phyloP scores from a whole-genome alignment of 2,113 vertebrate species.

The Oncorhynchus kisutch region DNA sequence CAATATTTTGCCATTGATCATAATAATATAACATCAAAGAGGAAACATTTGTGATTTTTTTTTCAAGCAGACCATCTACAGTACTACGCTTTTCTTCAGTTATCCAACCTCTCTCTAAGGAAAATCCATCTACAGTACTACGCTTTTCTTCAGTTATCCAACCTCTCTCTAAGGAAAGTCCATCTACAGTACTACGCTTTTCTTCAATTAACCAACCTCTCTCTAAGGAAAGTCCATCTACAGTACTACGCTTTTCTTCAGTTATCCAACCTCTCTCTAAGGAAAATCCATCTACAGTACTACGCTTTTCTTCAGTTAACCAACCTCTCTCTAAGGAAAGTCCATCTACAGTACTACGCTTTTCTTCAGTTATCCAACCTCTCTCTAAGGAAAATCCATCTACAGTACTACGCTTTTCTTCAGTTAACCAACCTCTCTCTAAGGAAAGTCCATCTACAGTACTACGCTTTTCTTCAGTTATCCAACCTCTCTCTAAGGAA shows the following conservation, averaged over 20 bases:
- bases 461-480: conserved; percentile 27
- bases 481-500: conserved; percentile 24
- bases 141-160: conserved; percentile 14
- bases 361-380: conserved; percentile 14
- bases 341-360: conserved; percentile 32
- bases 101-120: conserved; percentile 16
- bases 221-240: conserved; percentile 38
- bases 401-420: conserved; percentile 25
- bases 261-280: conserved; percentile 21
- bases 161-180: conserved; percentile 22
- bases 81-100: conserved; percentile 26
- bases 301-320: conserved; percentile 20
- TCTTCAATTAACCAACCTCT: conserved; percentile 12
- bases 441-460: conserved; percentile 32
- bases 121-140: conserved; percentile 38
- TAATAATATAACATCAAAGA: conserved; percentile 58
- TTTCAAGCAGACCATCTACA: conserved; percentile 43
- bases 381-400: conserved; percentile 35
- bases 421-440: conserved; percentile 17
- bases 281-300: conserved; percentile 34
- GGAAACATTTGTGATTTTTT: conserved; percentile 53
- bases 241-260: conserved; percentile 18
- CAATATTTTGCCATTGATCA: conserved; percentile 41
- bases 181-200: conserved; percentile 34
- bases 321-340: conserved; percentile 22